Evolutionary conservation across 1,140 invertebrate species (phyloP).

Genomic region (Yoshiicerus persimilis): DNA sequence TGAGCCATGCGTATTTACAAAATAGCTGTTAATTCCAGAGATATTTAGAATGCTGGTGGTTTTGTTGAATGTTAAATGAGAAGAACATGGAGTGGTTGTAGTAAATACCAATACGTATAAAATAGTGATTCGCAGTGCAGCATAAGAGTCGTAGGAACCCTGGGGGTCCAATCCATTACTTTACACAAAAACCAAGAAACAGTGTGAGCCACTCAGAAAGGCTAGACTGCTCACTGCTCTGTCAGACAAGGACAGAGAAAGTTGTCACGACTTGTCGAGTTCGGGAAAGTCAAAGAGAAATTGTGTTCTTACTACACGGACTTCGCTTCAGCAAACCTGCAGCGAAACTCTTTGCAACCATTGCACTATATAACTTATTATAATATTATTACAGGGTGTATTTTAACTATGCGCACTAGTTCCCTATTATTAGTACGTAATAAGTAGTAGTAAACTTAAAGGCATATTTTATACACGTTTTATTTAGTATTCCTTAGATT

Average conservation of each 20-base stretch:
- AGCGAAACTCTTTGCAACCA: not conserved
- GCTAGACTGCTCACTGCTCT: not conserved
- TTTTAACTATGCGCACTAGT: no score
- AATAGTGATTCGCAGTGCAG: not conserved
- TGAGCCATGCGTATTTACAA: not conserved
- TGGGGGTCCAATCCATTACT: constrained; percentile 6
- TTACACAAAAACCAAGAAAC: not conserved
- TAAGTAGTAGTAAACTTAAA: no score
- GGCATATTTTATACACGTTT: no score
- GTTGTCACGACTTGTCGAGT: constrained; percentile 10
- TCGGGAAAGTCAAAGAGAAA: not conserved
- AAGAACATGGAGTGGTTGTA: not conserved
- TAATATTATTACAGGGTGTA: no score
- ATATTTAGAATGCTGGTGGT: not conserved
- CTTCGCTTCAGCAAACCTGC: not conserved
- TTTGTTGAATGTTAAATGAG: not conserved
- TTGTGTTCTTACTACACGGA: not conserved
- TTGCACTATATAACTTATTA: no score
- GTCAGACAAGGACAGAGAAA: not conserved
- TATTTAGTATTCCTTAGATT: no score
- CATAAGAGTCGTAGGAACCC: not conserved
- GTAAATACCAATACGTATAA: not conserved
- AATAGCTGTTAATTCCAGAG: not conserved
- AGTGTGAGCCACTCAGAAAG: not conserved
- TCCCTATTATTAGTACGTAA: no score